Evolutionary conservation across 2,113 vertebrate species (phyloP), one percentile per base, ranked within the genome.

Genomic region (Dascyllus trimaculatus): DNA sequence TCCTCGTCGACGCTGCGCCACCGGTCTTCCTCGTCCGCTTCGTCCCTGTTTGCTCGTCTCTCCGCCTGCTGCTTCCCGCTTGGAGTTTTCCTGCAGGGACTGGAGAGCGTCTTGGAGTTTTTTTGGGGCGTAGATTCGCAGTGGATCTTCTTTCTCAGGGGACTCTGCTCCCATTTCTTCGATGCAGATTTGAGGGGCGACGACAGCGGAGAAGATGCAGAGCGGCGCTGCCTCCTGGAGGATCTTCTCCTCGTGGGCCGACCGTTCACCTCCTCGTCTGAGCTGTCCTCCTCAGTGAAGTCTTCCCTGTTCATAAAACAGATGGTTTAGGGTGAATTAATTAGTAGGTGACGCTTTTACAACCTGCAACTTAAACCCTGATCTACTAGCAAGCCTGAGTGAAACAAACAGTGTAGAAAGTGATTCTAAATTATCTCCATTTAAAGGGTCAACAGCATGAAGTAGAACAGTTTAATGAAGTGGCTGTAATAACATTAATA

Each of bases 1-100:
- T 89, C 81, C 43, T 91, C 88, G 0, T 85, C 83, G 0, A 81
- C 11, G 15, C 78, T 13, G 2, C 9, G 59, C 90, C 90, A 89
- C 4, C 65, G 53, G 2, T 80, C 90, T 35, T 32, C 81, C n/a
- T 74, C 69, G 0, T 63, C 61, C 0, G 25, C 61, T 11, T 52
- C 65, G 3, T 53, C 56, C 4, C 25, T 5, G 1, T 58, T 56
- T n/a, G 48, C 21, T 7, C 4, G 19, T 11, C 26, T 74, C n/a
- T 10, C 52, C 11, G 54, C 32, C 38, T 6, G 60, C 10, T 10
- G 53, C 62, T 75, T 89, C n/a, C 57, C 18, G 4, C 71, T 72
- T 38, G 1, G 26, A 17, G 13, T 78, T 57, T 45, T 69, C 58
- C 56, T 62, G 19, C 53, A 8, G 14, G 82, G 73, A 8, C 29